phyloP scores from a whole-genome alignment of 2,888 invertebrate genomes.

The Xanthorhoe designata region DNA sequence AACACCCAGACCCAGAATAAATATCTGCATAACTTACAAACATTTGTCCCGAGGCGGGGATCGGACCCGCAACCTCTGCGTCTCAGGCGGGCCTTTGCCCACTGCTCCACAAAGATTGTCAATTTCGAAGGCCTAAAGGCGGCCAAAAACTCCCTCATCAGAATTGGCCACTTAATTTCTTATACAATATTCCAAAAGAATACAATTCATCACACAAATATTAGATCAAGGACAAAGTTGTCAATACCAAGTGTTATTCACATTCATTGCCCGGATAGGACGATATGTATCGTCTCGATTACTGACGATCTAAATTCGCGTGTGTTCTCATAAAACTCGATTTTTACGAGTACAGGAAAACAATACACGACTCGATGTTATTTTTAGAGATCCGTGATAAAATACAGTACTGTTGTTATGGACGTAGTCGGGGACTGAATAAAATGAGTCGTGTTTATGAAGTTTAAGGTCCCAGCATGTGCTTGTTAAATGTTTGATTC shows the following conservation, averaged over 20 bases:
- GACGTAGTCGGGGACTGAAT: slow-evolving; percentile 8
- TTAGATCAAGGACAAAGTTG: background rate
- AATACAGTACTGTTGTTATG: slow-evolving; percentile 23
- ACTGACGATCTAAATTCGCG: slow-evolving; percentile 42
- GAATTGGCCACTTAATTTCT: too few species aligned
- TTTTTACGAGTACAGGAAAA: slow-evolving; percentile 43
- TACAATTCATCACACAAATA: background rate
- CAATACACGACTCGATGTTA: slow-evolving; percentile 43
- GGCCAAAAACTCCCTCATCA: too few species aligned
- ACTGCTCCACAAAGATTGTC: too few species aligned
- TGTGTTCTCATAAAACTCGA: slow-evolving; percentile 41
- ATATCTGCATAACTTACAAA: too few species aligned
- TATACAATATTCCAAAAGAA: too few species aligned
- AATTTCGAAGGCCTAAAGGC: too few species aligned
- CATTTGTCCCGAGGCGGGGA: too few species aligned
- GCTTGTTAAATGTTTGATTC: background rate
- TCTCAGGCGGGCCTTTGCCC: too few species aligned
- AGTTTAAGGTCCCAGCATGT: background rate
- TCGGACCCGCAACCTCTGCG: too few species aligned
- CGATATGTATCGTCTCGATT: slow-evolving; percentile 34
- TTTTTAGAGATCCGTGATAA: slow-evolving; percentile 41
- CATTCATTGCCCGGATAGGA: slow-evolving; percentile 13
- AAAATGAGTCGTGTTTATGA: slow-evolving; percentile 11
- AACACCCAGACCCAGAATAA: too few species aligned
- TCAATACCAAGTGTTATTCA: slow-evolving; percentile 8